These are phyloP conservation scores for Brachymystax lenok DNA, from an alignment of 2,797 vertebrate species.

Conservation along the genomic window DNA sequence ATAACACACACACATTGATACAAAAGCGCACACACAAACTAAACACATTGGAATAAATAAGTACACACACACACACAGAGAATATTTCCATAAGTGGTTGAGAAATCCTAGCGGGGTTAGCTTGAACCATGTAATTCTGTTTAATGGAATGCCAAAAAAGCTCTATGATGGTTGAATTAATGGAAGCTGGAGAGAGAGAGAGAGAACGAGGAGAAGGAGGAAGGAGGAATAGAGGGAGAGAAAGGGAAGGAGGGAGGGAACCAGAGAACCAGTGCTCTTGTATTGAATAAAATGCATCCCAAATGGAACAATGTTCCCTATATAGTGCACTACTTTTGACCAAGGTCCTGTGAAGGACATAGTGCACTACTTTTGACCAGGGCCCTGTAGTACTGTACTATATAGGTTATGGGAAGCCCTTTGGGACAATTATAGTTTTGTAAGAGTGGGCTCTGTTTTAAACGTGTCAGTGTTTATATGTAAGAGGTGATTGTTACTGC, in stretches of 20 bases:
- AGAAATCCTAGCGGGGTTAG: constrained; percentile 15
- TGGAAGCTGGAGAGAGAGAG: constrained; percentile 6
- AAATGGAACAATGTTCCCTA: too few relatives aligned
- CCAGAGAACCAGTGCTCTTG: constrained; percentile 5
- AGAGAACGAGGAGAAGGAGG: not conserved
- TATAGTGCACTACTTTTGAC: too few relatives aligned
- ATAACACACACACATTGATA: constrained; percentile 1
- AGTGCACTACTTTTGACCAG: too few relatives aligned
- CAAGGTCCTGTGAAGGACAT: too few relatives aligned
- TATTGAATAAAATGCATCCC: not conserved
- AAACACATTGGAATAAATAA: not conserved
- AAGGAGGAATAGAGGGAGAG: not conserved
- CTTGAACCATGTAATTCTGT: constrained; percentile 22
- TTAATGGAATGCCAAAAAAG: constrained; percentile 44
- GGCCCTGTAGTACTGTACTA: too few relatives aligned
- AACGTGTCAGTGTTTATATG: not conserved
- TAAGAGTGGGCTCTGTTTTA: not conserved
- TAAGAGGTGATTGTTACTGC: not conserved
- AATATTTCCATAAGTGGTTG: constrained; percentile 11
- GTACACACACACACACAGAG: constrained; percentile 8
- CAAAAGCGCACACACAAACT: not conserved
- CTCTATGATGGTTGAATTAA: constrained; percentile 32
- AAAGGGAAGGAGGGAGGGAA: not conserved
- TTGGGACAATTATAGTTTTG: not conserved
- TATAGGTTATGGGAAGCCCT: too few relatives aligned